phyloP scores from a whole-genome alignment of 2,797 vertebrate genomes.

The Falco naumanni region DNA sequence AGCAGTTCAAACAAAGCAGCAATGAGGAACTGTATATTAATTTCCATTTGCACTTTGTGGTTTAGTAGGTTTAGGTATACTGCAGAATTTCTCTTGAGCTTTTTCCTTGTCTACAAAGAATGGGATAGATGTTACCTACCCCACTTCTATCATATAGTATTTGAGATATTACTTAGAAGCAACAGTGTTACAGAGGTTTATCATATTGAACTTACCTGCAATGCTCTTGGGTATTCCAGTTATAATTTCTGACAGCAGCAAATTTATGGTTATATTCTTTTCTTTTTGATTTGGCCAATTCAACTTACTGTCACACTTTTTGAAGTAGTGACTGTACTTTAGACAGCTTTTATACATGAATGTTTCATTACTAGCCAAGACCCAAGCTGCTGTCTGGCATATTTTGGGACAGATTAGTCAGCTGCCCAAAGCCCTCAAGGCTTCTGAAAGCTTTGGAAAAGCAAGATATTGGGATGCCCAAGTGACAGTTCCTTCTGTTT shows the following conservation, averaged over 20 bases:
- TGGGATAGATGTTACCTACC: not conserved
- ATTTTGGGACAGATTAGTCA: not conserved
- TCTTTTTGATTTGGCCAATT: not conserved
- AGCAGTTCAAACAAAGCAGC: not conserved
- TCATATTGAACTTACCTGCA: not conserved
- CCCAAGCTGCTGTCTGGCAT: not conserved
- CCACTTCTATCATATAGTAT: not conserved
- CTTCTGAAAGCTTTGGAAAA: not conserved
- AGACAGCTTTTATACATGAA: not conserved
- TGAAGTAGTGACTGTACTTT: not conserved
- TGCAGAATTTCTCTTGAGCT: not conserved
- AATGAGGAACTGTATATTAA: not conserved
- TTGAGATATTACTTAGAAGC: not conserved
- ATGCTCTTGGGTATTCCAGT: conserved; percentile 15
- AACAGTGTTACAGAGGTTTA: not conserved
- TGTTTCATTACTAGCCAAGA: not conserved
- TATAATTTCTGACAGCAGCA: conserved; percentile 37
- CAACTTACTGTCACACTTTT: not conserved
- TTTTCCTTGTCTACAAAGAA: not conserved
- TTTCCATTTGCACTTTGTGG: not conserved
- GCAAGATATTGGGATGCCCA: not conserved
- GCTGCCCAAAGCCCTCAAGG: not conserved
- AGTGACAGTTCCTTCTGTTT: not conserved
- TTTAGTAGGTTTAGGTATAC: not conserved
- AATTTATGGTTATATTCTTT: not conserved